Conservation (phyloP, 2,113 vertebrate genomes). For the Aptenodytes forsteri region DNA sequence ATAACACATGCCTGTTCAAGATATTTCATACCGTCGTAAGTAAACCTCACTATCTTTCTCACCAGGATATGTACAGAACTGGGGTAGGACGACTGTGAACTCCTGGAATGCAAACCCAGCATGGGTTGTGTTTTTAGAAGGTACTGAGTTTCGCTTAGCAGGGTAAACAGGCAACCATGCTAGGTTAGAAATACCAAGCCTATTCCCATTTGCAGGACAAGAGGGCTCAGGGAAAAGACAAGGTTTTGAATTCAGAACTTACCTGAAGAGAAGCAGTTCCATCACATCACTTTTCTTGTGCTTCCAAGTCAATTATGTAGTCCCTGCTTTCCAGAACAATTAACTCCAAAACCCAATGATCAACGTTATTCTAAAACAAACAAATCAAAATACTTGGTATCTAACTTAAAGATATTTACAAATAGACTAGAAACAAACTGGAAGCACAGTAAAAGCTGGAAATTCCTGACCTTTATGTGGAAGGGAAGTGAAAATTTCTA, state of each 20-base stretch:
- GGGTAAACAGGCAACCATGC: not conserved
- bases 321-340: not conserved
- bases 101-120: not conserved
- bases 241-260: not conserved
- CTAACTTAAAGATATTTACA: not conserved
- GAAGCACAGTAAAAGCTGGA: not conserved
- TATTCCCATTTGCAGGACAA: not conserved
- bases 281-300: not conserved
- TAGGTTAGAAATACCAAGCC: not conserved
- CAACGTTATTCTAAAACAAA: not conserved
- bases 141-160: not conserved
- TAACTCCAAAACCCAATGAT: not conserved
- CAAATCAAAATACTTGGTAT: not conserved
- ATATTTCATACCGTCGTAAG: not conserved
- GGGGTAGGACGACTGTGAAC: not conserved
- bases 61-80: not conserved
- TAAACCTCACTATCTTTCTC: not conserved
- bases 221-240: not conserved
- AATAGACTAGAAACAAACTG: not conserved
- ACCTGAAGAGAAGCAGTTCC: not conserved
- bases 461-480: not conserved
- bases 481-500: not conserved
- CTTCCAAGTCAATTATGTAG: not conserved
- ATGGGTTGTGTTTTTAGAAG: not conserved
- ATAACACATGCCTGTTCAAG: too few relatives aligned